Percentiles rank a stretch among this genome's conserved stretches.
Conservation (phyloP, 2,113 vertebrate genomes). For the Chaetodon trifascialis region DNA sequence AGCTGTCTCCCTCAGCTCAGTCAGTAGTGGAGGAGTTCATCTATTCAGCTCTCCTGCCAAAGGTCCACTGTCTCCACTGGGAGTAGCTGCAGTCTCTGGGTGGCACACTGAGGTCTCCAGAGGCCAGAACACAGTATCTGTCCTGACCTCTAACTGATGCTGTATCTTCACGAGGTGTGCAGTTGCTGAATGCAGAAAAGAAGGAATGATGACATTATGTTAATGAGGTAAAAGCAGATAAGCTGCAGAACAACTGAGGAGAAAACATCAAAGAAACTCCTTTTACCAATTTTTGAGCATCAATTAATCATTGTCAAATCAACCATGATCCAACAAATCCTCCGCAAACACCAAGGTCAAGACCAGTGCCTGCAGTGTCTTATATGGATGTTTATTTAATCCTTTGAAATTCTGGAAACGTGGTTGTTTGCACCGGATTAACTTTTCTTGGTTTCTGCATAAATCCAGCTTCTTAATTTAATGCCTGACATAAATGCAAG, state of each 20-base stretch:
- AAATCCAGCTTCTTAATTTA: neutral
- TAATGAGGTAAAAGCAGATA: constrained; percentile 27
- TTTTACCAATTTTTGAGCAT: neutral
- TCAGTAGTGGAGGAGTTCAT: constrained; percentile 14
- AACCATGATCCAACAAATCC: neutral
- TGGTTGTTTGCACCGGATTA: neutral
- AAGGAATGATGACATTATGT: constrained; percentile 6
- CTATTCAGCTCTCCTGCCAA: constrained; percentile 2
- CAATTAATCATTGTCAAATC: constrained; percentile 18
- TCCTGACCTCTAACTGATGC: constrained; percentile 30
- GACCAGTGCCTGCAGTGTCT: neutral
- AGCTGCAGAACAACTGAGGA: neutral
- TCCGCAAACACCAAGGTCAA: neutral
- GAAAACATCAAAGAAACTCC: constrained; percentile 7
- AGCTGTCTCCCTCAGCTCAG: constrained; percentile 14
- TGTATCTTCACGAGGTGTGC: neutral
- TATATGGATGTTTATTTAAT: neutral
- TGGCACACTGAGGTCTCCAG: constrained; percentile 19
- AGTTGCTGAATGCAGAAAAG: constrained; percentile 5
- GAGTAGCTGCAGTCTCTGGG: constrained; percentile 24
- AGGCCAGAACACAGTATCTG: constrained; percentile 5
- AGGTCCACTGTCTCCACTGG: constrained; percentile 20
- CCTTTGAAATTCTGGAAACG: constrained; percentile 6
- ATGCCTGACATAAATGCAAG: neutral
- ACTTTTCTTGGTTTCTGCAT: neutral